Conservation (phyloP, 2,113 vertebrate species). For the Hoplias malabaricus region DNA sequence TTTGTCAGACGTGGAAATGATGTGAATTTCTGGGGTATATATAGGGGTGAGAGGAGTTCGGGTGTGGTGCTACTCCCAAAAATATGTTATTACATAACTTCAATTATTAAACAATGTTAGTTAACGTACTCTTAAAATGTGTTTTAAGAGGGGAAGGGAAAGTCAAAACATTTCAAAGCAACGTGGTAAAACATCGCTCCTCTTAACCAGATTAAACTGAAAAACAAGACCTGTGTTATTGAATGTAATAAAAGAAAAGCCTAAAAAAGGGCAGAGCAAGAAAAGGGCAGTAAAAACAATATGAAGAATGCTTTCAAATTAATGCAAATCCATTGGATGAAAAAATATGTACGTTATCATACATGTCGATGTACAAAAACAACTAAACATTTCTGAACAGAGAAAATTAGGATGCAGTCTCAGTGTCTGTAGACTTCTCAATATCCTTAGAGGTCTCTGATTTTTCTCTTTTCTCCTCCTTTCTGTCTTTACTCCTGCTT, state of each 20-base stretch:
- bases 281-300: constrained; percentile 29
- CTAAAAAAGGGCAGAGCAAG: constrained; percentile 32
- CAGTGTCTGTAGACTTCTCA: constrained; percentile 69
- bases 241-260: constrained; percentile 41
- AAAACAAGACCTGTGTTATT: constrained; percentile 43
- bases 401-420: constrained; percentile 59
- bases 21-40: no score
- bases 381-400: no score
- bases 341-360: constrained; percentile 31
- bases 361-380: constrained; percentile 26
- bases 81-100: constrained; percentile 77
- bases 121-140: constrained; percentile 52
- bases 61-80: no score
- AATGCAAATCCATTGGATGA: constrained; percentile 21
- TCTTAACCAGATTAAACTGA: constrained; percentile 30
- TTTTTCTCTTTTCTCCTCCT: constrained; percentile 83
- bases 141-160: constrained; percentile 51
- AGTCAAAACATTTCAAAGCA: constrained; percentile 30
- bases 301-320: constrained; percentile 53
- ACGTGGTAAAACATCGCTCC: constrained; percentile 40
- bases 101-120: constrained; percentile 49
- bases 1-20: no score
- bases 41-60: no score
- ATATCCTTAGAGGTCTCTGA: constrained; percentile 73
- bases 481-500: constrained; percentile 60